Conservation (phyloP, 2,888 invertebrate genomes). For the Amphipoea lucens region DNA sequence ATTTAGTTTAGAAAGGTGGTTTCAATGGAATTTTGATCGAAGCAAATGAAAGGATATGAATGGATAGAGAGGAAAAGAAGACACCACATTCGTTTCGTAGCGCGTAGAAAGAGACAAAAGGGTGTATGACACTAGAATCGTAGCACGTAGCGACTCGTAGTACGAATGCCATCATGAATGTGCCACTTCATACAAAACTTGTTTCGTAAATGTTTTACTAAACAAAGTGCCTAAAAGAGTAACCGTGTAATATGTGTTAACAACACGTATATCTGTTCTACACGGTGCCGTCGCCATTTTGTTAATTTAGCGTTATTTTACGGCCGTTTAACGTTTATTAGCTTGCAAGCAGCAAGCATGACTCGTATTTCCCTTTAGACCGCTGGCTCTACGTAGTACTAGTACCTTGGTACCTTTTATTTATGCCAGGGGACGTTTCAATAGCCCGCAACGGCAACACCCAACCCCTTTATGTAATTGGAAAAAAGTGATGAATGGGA, state of each 20-base stretch:
- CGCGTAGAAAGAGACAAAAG: not conserved
- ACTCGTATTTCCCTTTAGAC: slow-evolving; percentile 40
- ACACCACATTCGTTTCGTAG: slow-evolving; percentile 5
- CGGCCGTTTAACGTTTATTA: slow-evolving; percentile 51
- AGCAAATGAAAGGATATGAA: slow-evolving; percentile 2
- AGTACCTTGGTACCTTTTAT: slow-evolving; percentile 28
- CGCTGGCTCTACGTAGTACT: slow-evolving; percentile 12
- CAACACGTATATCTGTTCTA: not conserved
- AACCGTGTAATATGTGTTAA: not conserved
- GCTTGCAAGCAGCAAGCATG: slow-evolving; percentile 51
- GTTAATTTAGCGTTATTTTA: slow-evolving; percentile 54
- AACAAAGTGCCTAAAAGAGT: not conserved
- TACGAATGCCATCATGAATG: not conserved
- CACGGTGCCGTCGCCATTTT: slow-evolving; percentile 37
- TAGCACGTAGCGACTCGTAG: slow-evolving; percentile 17
- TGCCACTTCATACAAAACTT: not conserved
- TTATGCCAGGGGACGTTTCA: slow-evolving; percentile 50
- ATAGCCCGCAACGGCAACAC: slow-evolving; percentile 34
- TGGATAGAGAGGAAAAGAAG: not conserved
- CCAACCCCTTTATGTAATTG: slow-evolving; percentile 48
- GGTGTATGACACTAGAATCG: slow-evolving; percentile 6
- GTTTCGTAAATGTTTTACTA: not conserved
- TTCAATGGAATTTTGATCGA: slow-evolving; percentile 1
- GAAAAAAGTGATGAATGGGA: slow-evolving; percentile 61
- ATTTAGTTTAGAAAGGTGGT: slow-evolving; percentile 1